Evolutionary conservation across 2,888 invertebrate genomes (phyloP).

Genomic region (Scaptomyza flava): DNA sequence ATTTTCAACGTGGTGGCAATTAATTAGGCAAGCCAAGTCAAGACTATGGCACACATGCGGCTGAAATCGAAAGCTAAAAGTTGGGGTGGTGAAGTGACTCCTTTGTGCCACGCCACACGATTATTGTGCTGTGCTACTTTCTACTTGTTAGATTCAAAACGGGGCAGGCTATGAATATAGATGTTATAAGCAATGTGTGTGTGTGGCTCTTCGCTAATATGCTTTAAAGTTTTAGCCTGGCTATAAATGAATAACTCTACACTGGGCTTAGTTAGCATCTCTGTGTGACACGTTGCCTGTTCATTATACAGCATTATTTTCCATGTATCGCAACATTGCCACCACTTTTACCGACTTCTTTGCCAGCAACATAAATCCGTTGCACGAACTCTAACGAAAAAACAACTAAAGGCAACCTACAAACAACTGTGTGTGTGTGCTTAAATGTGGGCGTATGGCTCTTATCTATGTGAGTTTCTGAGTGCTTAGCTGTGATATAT

Average conservation of each 20-base stretch:
- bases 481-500: constrained; percentile 77
- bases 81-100: constrained; percentile 1
- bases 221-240: background rate
- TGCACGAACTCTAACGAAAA: constrained; percentile 37
- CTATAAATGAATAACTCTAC: constrained; percentile 12
- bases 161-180: constrained; percentile 23
- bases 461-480: constrained; percentile 49
- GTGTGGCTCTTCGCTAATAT: constrained; percentile 6
- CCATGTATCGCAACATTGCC: constrained; percentile 1
- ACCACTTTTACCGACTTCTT: constrained; percentile 19
- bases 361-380: constrained; percentile 40
- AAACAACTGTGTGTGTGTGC: constrained; percentile 19
- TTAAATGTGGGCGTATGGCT: constrained; percentile 48
- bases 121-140: constrained; percentile 26
- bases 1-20: constrained; percentile 81
- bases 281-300: constrained; percentile 10
- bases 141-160: background rate
- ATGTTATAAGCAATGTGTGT: constrained; percentile 33
- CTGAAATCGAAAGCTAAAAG: constrained; percentile 14
- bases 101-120: constrained; percentile 10
- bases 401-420: constrained; percentile 22
- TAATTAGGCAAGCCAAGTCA: constrained; percentile 70
- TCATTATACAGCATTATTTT: constrained; percentile 7
- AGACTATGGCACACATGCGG: constrained; percentile 40
- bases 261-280: constrained; percentile 3